Percentiles rank a stretch among this genome's conserved stretches.
phyloP scores from a whole-genome alignment of 2,888 invertebrate genomes.

The Blera fallax region DNA sequence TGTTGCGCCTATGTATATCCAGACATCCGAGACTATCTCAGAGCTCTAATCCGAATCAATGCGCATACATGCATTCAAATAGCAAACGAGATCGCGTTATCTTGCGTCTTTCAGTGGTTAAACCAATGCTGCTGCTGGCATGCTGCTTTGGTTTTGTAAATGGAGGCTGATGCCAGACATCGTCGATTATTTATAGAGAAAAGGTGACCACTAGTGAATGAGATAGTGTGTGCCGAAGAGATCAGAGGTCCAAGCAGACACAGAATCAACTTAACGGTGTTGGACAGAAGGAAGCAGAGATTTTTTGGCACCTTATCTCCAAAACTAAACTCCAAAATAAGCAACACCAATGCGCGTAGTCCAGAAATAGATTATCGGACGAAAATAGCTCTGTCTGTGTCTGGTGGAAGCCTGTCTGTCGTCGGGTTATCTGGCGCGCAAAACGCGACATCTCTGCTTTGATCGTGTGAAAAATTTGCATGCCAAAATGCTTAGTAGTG shows the following conservation, averaged over 20 bases:
- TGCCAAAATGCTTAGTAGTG: background rate
- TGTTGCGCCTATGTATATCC: constrained; percentile 44
- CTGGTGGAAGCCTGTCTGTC: constrained; percentile 56
- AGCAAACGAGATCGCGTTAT: constrained; percentile 69
- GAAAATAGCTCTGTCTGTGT: constrained; percentile 59
- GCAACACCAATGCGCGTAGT: constrained; percentile 26
- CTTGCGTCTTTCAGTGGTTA: constrained; percentile 56
- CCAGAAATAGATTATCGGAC: constrained; percentile 54
- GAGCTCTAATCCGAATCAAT: constrained; percentile 66
- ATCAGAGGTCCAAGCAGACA: constrained; percentile 42
- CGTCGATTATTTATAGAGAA: constrained; percentile 62
- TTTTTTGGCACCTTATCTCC: constrained; percentile 56
- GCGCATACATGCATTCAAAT: constrained; percentile 69
- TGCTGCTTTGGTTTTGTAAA: constrained; percentile 27
- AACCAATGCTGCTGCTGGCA: constrained; percentile 25
- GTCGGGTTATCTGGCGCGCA: constrained; percentile 48
- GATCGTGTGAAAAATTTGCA: constrained; percentile 61
- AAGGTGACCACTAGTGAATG: constrained; percentile 55
- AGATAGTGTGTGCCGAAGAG: constrained; percentile 13
- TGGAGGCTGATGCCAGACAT: constrained; percentile 56
- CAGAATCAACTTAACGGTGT: constrained; percentile 32
- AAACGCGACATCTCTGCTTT: constrained; percentile 37
- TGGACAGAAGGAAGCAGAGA: constrained; percentile 41
- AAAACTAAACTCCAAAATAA: constrained; percentile 62
- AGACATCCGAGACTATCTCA: constrained; percentile 61